These are phyloP conservation scores for Bugula neritina DNA, from an alignment of 2,888 invertebrate species.

Conservation along the genomic window DNA sequence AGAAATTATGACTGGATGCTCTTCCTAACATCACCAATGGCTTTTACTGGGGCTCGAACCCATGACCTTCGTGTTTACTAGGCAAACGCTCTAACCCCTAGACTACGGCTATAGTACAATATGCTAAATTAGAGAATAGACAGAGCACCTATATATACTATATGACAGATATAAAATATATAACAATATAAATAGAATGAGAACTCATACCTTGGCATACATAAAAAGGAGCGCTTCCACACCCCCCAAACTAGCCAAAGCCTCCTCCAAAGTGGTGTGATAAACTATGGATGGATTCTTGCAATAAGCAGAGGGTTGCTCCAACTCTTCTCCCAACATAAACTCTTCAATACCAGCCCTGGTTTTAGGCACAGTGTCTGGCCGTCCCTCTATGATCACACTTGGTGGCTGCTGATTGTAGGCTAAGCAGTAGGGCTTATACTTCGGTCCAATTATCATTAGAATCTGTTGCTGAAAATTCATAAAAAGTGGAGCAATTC, in stretches of 20 bases:
- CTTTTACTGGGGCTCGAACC: too few species aligned
- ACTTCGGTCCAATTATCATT: not conserved
- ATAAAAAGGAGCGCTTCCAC: not conserved
- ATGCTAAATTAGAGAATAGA: too few species aligned
- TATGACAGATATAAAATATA: too few species aligned
- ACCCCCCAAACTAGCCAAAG: conserved; percentile 12
- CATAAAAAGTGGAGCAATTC: not conserved
- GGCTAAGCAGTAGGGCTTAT: not conserved
- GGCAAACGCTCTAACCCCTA: too few species aligned
- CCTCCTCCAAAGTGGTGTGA: not conserved
- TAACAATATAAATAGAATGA: too few species aligned
- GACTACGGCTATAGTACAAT: too few species aligned
- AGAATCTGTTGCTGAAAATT: conserved; percentile 9
- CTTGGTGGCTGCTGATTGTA: conserved; percentile 15
- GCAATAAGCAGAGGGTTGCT: conserved; percentile 13
- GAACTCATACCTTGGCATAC: conserved; percentile 22
- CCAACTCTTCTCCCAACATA: not conserved
- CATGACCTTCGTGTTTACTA: too few species aligned
- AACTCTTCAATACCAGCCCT: not conserved
- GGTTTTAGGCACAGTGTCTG: not conserved
- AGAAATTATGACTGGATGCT: too few species aligned
- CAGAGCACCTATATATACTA: not conserved
- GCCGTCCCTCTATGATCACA: too few species aligned
- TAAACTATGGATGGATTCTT: not conserved
- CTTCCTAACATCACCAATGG: too few species aligned